Evolutionary conservation across 2,113 vertebrate genomes (phyloP), one percentile per base, ranked within the genome.

Genomic region (Danionella cerebrum): DNA sequence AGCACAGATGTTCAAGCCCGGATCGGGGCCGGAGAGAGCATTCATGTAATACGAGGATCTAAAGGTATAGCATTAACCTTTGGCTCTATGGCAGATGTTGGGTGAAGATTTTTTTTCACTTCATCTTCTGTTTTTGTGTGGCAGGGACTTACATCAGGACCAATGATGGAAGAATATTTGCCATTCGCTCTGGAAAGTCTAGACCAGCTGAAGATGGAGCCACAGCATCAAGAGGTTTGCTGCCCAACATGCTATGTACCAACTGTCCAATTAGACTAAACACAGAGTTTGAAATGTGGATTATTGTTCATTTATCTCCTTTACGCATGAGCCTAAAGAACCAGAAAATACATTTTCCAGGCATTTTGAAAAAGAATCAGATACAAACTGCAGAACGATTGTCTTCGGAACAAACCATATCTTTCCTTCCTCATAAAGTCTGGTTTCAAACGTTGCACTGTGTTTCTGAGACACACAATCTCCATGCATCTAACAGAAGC

Each of bases 111-210:
- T 27, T 52, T 22, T 33, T 64, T 48, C 2, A 2, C n/a, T 64
- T 47, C 12, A 6, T 14, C 14, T 59, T 63, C 16, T 62, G 14
- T 39, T 7, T 78, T 29, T 73, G 38, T 6, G 13, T n/a, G 10
- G 51, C 77, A 99, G 96, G 96, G 79, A 97, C 95, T 0, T 99
- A 99, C 59, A 99, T 99, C 67, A 90, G 96, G 57, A 98, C 96
- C 9, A 96, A 92, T 0, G 96, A 99, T 12, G 96, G 96, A 39
- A 88, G 96, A 67, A 99, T 99, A 72, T 99, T 99, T 86, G 96
- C 96, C 65, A 92, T 99, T 73, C 88, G 96, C 19, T 94, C 94
- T 36, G 92, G 94, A 83, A 98, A 95, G 82, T 84, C 91, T 22
- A 89, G 94, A 79, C 86, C 85, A 58, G 73, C 73, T 8, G 86